Evolutionary conservation across 2,888 invertebrate species (phyloP).

Genomic region (Allacma fusca): DNA sequence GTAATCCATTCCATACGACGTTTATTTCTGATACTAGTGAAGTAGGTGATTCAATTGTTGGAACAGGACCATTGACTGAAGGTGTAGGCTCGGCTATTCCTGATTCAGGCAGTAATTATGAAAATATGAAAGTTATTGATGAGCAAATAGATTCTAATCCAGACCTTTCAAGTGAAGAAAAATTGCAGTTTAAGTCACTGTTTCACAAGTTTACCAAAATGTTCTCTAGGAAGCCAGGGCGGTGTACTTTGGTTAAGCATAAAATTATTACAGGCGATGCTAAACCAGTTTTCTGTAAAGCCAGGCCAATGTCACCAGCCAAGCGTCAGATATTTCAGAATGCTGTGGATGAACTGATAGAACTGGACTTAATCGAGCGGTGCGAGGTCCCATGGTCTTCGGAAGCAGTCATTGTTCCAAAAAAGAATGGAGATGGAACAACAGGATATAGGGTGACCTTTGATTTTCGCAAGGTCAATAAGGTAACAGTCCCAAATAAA

Average conservation of each 20-base stretch:
- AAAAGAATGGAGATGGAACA: slow-evolving; percentile 38
- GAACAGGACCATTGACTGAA: too few relatives aligned
- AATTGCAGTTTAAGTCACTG: not conserved
- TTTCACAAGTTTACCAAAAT: not conserved
- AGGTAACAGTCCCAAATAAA: slow-evolving; percentile 61
- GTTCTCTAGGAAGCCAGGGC: not conserved
- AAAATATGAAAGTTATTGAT: too few relatives aligned
- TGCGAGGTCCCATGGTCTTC: too few relatives aligned
- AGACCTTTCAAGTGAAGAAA: not conserved
- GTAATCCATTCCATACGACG: too few relatives aligned
- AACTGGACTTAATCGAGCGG: too few relatives aligned
- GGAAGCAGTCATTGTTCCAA: too few relatives aligned
- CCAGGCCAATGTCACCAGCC: slow-evolving; percentile 48
- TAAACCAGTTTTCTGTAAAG: slow-evolving; percentile 31
- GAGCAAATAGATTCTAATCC: not conserved
- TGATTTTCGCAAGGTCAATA: slow-evolving; percentile 62
- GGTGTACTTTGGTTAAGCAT: too few relatives aligned
- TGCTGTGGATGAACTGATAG: too few relatives aligned
- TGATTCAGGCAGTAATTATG: too few relatives aligned
- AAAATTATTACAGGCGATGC: slow-evolving; percentile 44
- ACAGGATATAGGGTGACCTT: slow-evolving; percentile 61
- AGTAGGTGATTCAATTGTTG: too few relatives aligned
- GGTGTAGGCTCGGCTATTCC: too few relatives aligned
- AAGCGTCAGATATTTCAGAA: slow-evolving; percentile 59
- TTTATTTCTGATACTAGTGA: too few relatives aligned